A percentile compares a stretch with the other conserved stretches of the same genome.
Evolutionary conservation across 2,113 vertebrate genomes (phyloP).

Genomic region (Brachypodius melanocephalos): DNA sequence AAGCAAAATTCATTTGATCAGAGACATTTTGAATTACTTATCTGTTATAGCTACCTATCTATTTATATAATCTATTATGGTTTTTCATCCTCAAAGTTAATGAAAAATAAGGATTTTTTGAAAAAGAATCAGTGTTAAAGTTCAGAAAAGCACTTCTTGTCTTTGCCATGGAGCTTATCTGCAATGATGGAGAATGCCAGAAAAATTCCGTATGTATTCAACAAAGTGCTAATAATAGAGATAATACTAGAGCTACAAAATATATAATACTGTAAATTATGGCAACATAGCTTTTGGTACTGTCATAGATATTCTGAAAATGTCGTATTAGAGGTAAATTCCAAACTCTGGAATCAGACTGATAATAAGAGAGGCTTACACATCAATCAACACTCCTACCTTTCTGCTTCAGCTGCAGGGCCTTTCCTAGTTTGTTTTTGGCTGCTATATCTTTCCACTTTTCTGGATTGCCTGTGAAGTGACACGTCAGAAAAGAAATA

Average conservation of each 20-base stretch:
- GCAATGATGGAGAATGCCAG: neutral
- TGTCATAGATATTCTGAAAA: neutral
- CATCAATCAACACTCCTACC: constrained; percentile 76
- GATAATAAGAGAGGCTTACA: neutral
- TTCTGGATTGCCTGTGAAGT: constrained; percentile 86
- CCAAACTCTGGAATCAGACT: neutral
- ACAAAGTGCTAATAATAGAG: neutral
- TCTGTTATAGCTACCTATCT: neutral
- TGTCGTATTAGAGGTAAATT: fast-evolving
- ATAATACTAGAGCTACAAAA: neutral
- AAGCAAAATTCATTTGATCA: neutral
- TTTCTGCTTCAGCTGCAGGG: constrained; percentile 83
- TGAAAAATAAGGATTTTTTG: neutral
- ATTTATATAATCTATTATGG: neutral
- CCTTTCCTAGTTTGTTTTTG: constrained; percentile 85
- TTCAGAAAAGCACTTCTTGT: neutral
- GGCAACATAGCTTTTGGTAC: neutral
- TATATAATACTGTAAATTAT: neutral
- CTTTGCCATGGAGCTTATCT: neutral
- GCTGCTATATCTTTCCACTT: constrained; percentile 87
- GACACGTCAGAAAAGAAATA: constrained; percentile 75
- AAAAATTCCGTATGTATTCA: neutral
- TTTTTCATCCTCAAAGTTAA: neutral
- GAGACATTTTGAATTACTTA: neutral
- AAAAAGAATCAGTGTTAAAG: neutral